Percentiles rank a stretch among this genome's conserved stretches.
These are phyloP conservation scores for Polypterus senegalus DNA, from an alignment of 2,113 vertebrate genomes.

Conservation along the genomic window DNA sequence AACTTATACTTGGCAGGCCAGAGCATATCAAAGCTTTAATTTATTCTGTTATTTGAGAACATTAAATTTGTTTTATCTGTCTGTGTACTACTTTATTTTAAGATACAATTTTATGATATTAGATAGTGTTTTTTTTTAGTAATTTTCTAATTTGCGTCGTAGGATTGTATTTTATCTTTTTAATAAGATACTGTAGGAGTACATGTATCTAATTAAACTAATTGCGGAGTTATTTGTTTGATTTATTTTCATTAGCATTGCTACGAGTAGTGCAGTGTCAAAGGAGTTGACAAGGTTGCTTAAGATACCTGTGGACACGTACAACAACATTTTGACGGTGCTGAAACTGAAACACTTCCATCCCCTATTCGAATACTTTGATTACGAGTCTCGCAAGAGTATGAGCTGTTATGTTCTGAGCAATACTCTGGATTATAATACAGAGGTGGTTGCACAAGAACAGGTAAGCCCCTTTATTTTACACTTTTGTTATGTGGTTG, in stretches of 20 bases:
- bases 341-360: conserved; percentile 92
- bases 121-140: no score
- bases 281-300: conserved; percentile 91
- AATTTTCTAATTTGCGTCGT: no score
- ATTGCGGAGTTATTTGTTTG: not conserved
- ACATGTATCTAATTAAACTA: no score
- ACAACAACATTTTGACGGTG: conserved; percentile 89
- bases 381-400: conserved; percentile 92
- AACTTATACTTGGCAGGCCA: no score
- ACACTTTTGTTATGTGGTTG: not conserved
- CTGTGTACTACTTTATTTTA: no score
- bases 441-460: conserved; percentile 83
- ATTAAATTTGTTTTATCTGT: no score
- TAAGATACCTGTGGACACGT: conserved; percentile 95
- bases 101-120: no score
- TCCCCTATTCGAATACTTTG: conserved; percentile 93
- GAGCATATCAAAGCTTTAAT: no score
- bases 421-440: conserved; percentile 91
- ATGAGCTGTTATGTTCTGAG: conserved; percentile 96
- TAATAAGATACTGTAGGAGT: no score
- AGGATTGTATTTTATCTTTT: no score
- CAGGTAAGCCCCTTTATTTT: conserved; percentile 54
- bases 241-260: conserved; percentile 58
- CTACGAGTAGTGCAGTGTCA: conserved; percentile 95
- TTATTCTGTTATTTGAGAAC: no score